A percentile compares a stretch with the other conserved stretches of the same genome.
These are phyloP conservation scores for Darevskia mixta DNA, from an alignment of 2,797 vertebrate species.

Conservation along the genomic window DNA sequence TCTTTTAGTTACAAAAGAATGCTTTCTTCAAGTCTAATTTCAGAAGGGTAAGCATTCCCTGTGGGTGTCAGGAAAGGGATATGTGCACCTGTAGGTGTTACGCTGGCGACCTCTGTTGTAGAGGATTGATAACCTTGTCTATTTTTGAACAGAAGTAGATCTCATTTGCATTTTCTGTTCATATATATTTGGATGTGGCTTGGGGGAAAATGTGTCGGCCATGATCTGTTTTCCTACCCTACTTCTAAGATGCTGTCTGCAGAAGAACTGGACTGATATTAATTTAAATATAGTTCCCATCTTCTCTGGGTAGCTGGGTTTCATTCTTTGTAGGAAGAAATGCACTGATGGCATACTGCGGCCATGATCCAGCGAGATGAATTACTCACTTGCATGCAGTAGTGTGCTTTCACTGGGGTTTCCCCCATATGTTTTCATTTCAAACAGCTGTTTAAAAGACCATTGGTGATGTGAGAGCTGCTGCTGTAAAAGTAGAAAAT, in stretches of 20 bases:
- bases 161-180: accelerated
- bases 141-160: background rate
- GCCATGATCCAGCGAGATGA: background rate
- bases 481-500: background rate
- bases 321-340: background rate
- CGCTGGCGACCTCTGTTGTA: too few relatives aligned
- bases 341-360: background rate
- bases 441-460: background rate
- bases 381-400: background rate
- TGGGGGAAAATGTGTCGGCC: accelerated
- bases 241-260: background rate
- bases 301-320: background rate
- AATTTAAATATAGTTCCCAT: accelerated
- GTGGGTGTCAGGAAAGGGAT: too few relatives aligned
- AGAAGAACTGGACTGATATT: background rate
- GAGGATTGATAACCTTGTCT: background rate
- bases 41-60: too few relatives aligned
- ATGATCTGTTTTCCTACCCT: background rate
- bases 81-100: too few relatives aligned
- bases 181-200: background rate
- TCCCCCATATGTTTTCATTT: background rate
- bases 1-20: too few relatives aligned
- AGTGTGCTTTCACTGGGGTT: background rate
- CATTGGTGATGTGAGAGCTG: background rate
- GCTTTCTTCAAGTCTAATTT: too few relatives aligned